Percentiles rank a stretch among this genome's conserved stretches.
phyloP scores from a whole-genome alignment of 2,113 vertebrate genomes.

The human (Homo sapiens) region GRCh38 chrX:95675001-95675500 shows the following conservation, averaged over 20 bases:
- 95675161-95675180: not conserved
- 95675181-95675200: not conserved
- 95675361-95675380: not conserved
- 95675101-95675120: not conserved
- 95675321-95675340: not conserved
- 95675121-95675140: not conserved
- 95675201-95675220: not conserved
- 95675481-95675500: not conserved
- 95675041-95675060: slow-evolving; percentile 28
- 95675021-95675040: not conserved
- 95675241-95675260: slow-evolving; percentile 7
- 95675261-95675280: not conserved
- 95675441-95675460: not conserved
- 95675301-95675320: not conserved
- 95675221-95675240: not conserved
- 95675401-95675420: not conserved
- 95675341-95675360: not conserved
- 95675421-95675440: not conserved
- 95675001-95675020: not conserved
- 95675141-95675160: not conserved
- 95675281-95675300: not conserved
- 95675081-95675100: not conserved
- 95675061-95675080: slow-evolving; percentile 3
- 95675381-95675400: not conserved
- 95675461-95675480: not conserved